Conservation (phyloP, 2,888 invertebrate species). For the Pterobdella sp. region DNA sequence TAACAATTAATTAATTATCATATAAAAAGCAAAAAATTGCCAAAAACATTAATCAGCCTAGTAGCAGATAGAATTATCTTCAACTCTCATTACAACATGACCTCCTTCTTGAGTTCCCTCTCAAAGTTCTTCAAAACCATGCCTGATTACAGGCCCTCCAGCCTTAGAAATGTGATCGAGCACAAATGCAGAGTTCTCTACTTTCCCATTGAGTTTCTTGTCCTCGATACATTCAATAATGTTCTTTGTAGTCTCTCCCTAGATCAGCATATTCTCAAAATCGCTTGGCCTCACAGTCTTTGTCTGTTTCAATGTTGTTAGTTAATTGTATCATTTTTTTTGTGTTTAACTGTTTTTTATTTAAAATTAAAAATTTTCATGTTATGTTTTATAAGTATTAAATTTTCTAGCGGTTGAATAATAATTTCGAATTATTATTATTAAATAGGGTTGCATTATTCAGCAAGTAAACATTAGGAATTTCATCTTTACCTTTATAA, state of each 20-base stretch:
- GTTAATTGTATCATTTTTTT: background rate
- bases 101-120: conserved; percentile 62
- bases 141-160: conserved; percentile 60
- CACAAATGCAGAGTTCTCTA: conserved; percentile 61
- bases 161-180: conserved; percentile 55
- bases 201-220: conserved; percentile 54
- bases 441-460: too few relatives aligned
- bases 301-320: conserved; percentile 5
- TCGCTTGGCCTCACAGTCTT: conserved; percentile 65
- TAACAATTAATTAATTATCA: too few relatives aligned
- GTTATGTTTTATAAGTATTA: too few relatives aligned
- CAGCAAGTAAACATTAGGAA: too few relatives aligned
- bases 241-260: too few relatives aligned
- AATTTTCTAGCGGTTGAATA: too few relatives aligned
- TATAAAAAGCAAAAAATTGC: too few relatives aligned
- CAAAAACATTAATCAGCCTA: conserved; percentile 55
- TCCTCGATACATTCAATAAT: background rate
- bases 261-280: conserved; percentile 52
- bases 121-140: conserved; percentile 60
- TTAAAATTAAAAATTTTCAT: too few relatives aligned
- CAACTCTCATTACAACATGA: conserved; percentile 64
- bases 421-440: too few relatives aligned
- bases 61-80: conserved; percentile 64
- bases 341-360: too few relatives aligned
- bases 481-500: too few relatives aligned